Evolutionary conservation across 37 sponge, comb jelly and placozoan species (phyloP).

Genomic region (Chondrosia reniformis): DNA sequence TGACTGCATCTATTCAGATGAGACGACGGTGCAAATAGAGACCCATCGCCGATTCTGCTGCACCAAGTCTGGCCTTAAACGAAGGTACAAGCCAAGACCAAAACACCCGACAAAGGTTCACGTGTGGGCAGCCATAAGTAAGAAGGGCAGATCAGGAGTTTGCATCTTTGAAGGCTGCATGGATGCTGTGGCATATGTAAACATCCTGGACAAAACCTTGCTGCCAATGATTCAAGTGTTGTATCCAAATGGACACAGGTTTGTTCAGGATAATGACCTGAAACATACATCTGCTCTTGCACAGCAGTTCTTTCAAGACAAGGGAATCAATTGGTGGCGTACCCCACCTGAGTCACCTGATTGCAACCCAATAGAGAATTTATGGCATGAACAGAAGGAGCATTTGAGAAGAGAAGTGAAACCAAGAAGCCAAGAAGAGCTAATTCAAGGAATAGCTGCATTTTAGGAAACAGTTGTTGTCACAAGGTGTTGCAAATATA

Average conservation of each 20-base stretch:
- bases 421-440: conserved; percentile 16
- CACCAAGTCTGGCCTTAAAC: conserved; percentile 8
- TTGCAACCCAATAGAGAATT: conserved; percentile 29
- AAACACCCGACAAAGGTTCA: conserved; percentile 23
- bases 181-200: conserved; percentile 15
- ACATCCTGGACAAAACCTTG: conserved; percentile 14
- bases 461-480: conserved; percentile 21
- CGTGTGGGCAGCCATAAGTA: conserved; percentile 27
- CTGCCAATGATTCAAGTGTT: conserved; percentile 11
- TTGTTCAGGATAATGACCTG: conserved; percentile 24
- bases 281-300: conserved; percentile 18
- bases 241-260: conserved; percentile 23
- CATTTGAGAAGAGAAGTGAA: conserved; percentile 27
- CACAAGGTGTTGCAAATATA: conserved; percentile 1
- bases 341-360: conserved; percentile 34
- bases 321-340: conserved; percentile 28
- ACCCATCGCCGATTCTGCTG: conserved; percentile 29
- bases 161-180: conserved; percentile 10
- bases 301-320: conserved; percentile 2
- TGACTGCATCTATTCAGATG: conserved; percentile 26
- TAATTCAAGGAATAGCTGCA: not conserved
- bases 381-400: conserved; percentile 33
- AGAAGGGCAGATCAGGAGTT: not conserved
- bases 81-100: conserved; percentile 19
- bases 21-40: conserved; percentile 31